A percentile compares a stretch with the other conserved stretches of the same genome.
Evolutionary conservation across 2,113 vertebrate genomes (phyloP).

Genomic region (Protobothrops mucrosquamatus): DNA sequence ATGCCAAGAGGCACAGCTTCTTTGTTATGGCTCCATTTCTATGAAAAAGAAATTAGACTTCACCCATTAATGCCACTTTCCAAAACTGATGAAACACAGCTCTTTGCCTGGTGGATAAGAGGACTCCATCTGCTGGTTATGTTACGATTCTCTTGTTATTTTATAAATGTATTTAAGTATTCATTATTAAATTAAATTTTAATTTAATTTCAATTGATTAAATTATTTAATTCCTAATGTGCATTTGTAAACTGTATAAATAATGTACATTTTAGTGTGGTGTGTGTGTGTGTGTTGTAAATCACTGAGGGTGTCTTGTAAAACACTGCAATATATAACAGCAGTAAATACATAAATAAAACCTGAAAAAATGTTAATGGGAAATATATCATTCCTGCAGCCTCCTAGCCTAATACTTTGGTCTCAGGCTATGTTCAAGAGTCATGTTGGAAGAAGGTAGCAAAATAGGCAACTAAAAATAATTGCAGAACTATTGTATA

Average conservation of each 20-base stretch:
- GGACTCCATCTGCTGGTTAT: neutral
- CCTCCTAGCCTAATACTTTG: neutral
- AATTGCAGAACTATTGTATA: neutral
- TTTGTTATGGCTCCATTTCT: neutral
- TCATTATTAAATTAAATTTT: neutral
- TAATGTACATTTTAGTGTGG: neutral
- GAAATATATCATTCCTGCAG: neutral
- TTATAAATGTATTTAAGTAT: neutral
- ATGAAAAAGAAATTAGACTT: neutral
- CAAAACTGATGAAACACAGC: neutral
- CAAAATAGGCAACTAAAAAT: neutral
- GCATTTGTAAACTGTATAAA: neutral
- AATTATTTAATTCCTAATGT: neutral
- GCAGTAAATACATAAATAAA: neutral
- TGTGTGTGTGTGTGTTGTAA: neutral
- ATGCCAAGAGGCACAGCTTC: conserved; percentile 4
- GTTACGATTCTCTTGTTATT: neutral
- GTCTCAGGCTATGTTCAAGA: neutral
- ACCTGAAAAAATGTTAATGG: neutral
- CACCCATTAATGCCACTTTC: neutral
- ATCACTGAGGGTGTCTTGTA: neutral
- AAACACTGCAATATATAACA: neutral
- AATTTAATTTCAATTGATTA: neutral
- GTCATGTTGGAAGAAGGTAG: neutral
- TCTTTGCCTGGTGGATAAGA: neutral